Percentiles rank a stretch among this genome's conserved stretches.
Evolutionary conservation across 2,113 vertebrate species (phyloP).

Genomic region (Naja naja): DNA sequence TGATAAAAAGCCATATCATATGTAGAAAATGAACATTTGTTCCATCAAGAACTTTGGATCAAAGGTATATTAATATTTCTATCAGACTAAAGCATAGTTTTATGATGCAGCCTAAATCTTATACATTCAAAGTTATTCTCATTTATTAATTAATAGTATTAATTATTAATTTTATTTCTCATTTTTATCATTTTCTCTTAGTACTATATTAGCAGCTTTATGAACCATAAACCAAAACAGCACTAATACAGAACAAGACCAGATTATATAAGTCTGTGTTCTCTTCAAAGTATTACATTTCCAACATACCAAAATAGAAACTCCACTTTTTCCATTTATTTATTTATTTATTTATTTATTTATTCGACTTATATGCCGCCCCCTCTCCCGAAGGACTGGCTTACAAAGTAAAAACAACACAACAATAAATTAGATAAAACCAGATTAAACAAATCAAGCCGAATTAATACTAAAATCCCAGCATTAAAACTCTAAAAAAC

Average conservation of each 20-base stretch:
- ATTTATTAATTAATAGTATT: neutral
- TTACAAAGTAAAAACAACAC: no score
- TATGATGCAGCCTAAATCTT: no score
- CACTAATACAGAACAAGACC: neutral
- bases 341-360: no score
- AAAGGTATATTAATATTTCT: neutral
- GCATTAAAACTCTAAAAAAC: no score
- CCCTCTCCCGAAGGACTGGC: no score
- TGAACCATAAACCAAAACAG: neutral
- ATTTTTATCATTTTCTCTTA: neutral
- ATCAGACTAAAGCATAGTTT: neutral
- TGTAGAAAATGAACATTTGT: neutral
- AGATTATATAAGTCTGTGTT: neutral
- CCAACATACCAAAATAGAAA: neutral
- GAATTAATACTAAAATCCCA: no score
- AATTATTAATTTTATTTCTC: neutral
- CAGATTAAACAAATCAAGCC: no score
- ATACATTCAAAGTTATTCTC: neutral
- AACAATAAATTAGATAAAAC: no score
- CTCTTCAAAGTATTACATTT: neutral
- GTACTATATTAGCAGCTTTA: neutral
- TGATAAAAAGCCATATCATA: neutral
- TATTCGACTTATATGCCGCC: no score
- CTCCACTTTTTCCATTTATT: neutral
- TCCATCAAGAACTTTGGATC: neutral